Evolutionary conservation across 1,140 invertebrate species (phyloP).

Genomic region (Cardiocondyla obscurior): DNA sequence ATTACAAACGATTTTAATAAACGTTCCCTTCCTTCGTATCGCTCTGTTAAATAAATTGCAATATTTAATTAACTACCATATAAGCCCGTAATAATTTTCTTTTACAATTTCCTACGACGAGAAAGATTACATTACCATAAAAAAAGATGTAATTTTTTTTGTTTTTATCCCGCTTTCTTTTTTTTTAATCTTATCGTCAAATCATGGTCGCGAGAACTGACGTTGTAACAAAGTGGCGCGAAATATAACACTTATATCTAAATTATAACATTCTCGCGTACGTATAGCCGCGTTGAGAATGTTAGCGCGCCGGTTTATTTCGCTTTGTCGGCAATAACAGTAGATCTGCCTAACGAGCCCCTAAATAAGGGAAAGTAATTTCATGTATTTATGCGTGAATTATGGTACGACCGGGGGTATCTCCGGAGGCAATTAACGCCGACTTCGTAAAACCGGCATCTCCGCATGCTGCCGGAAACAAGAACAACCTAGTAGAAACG

Average conservation of each 20-base stretch:
- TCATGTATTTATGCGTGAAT: conserved; percentile 84
- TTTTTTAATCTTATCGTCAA: conserved; percentile 20
- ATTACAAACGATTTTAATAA: neutral
- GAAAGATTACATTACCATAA: neutral
- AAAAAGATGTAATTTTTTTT: neutral
- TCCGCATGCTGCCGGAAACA: conserved; percentile 64
- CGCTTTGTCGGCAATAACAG: conserved; percentile 82
- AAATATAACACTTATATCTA: conserved; percentile 46
- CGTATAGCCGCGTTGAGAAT: conserved; percentile 64
- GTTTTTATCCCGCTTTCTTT: neutral
- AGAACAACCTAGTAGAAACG: conserved; percentile 63
- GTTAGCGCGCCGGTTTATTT: conserved; percentile 66
- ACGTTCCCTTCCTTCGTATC: neutral
- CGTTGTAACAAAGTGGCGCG: neutral
- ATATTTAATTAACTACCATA: neutral
- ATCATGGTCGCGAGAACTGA: neutral
- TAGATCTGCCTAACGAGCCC: conserved; percentile 83
- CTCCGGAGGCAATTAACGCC: conserved; percentile 81
- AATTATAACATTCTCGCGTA: conserved; percentile 57
- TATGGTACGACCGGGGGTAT: conserved; percentile 75
- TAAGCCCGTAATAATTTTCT: neutral
- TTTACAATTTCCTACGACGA: neutral
- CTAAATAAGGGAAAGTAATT: conserved; percentile 84
- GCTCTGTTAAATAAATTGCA: neutral
- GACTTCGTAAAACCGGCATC: conserved; percentile 78